Base-by-base conservation (phyloP, 1,140 invertebrate genomes). In the Caenorhabditis brenneri region DNA sequence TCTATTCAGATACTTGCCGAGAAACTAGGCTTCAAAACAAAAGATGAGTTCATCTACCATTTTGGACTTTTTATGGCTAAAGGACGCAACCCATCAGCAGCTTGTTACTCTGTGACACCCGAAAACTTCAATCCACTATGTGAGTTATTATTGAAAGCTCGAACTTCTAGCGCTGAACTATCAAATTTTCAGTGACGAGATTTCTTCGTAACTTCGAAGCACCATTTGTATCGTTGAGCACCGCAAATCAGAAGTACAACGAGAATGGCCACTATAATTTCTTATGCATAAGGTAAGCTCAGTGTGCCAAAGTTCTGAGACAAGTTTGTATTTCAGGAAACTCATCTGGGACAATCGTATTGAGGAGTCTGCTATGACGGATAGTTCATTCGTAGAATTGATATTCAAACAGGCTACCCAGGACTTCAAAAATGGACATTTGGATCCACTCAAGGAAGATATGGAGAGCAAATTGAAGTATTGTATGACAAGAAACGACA, bases 201-300 rank as follows among this genome's bases (percentile, higher is more conserved):
- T 95, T 95, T 91, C 91, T 98, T 31, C 95, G 97, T 92, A 94
- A 97, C 90, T 98, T 97, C 93, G 97, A 99, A 93, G 96, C 96
- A 84, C 96, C 96, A 15, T 95, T 95, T 91, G 94, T 98, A 91
- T 96, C 96, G 80, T 93, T 95, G 88, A 95, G 93, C 87, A 93
- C 93, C 86, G 92, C 93, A 88, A 93, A 92, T 51, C 78, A 81
- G n/a, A 86, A 86, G 48, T 86, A 84, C 53, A 78, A 79, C 22
- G 84, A 81, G 6, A 90, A 90, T 51, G 83, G 85, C 24, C 89
- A 88, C 48, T 83, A 88, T 29, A 91, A 92, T 86, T 85, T 89
- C 83, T 89, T 92, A 80, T 89, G 92, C 31, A 24, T 83, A 48
- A 39, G 82, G 74, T 80, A 51, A 19, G 16, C 1, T 16, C 19